These are phyloP conservation scores for Anabas testudineus DNA, from an alignment of 2,797 vertebrate species.

Conservation along the genomic window DNA sequence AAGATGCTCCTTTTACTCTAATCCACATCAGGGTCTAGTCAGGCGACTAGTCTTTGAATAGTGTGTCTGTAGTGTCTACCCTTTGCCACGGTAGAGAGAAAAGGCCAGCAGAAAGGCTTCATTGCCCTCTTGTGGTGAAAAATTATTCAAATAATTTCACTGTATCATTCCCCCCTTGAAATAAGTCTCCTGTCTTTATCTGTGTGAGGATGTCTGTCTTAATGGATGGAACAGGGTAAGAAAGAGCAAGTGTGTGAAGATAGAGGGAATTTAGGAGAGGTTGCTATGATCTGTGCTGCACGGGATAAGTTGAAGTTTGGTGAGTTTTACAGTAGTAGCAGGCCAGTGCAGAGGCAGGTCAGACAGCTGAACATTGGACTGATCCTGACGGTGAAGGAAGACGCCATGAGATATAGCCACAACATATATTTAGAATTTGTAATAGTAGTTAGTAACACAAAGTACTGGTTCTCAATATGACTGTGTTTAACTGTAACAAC, in stretches of 20 bases:
- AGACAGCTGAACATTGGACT: slow-evolving; percentile 85
- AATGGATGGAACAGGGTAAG: not conserved
- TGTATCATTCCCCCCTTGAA: not conserved
- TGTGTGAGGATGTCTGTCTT: not conserved
- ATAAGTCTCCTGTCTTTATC: not conserved
- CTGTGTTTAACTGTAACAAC: no score
- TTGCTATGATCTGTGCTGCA: slow-evolving; percentile 67
- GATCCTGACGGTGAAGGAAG: slow-evolving; percentile 75
- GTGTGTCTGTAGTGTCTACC: slow-evolving; percentile 20
- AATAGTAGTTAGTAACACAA: no score
- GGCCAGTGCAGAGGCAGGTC: slow-evolving; percentile 87
- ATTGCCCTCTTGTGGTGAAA: slow-evolving; percentile 87
- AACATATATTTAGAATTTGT: no score
- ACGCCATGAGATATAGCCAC: not conserved
- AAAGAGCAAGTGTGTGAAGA: not conserved
- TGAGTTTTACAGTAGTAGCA: slow-evolving; percentile 88
- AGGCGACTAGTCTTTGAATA: slow-evolving; percentile 51
- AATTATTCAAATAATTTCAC: not conserved
- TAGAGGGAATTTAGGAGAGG: not conserved
- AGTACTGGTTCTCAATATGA: not conserved
- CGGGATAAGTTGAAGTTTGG: slow-evolving; percentile 89
- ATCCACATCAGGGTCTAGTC: slow-evolving; percentile 46
- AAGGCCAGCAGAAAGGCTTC: slow-evolving; percentile 84
- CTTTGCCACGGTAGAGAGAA: not conserved
- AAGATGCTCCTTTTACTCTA: slow-evolving; percentile 44